These are phyloP conservation scores for Theonella swinhoei DNA, from an alignment of 37 sponge, comb jelly and placozoan genomes.

Conservation along the genomic window DNA sequence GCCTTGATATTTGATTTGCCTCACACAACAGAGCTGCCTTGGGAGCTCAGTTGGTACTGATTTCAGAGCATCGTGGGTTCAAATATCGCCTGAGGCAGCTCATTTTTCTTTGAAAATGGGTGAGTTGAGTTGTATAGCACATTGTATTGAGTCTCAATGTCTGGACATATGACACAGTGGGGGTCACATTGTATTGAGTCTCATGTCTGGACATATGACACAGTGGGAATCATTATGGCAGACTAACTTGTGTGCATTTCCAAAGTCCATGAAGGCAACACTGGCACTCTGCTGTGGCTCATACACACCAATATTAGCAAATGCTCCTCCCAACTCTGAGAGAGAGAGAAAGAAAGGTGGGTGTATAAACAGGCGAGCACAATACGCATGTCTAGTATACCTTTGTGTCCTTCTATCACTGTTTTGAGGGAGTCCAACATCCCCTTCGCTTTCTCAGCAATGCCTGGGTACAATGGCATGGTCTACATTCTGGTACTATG, in stretches of 20 bases:
- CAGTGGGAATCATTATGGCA: no score
- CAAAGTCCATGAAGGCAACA: conserved; percentile 89
- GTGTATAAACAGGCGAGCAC: neutral
- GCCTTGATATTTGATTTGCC: neutral
- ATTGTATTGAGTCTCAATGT: no score
- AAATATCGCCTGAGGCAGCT: no score
- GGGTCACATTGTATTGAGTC: no score
- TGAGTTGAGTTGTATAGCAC: no score
- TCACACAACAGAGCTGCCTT: no score
- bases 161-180: no score
- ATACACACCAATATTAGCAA: conserved; percentile 77
- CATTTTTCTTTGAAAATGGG: no score
- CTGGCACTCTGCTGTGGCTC: conserved; percentile 85
- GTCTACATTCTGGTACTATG: neutral
- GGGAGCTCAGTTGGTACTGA: no score
- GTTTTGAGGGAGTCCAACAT: conserved; percentile 39
- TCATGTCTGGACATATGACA: no score
- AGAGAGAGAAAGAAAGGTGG: neutral
- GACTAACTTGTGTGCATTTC: conserved; percentile 78
- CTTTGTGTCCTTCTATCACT: conserved; percentile 38
- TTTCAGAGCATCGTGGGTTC: no score
- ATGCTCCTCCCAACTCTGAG: conserved; percentile 82
- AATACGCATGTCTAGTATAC: neutral
- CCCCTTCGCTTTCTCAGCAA: conserved; percentile 41
- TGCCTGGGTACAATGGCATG: conserved; percentile 21